These are phyloP conservation scores for Holothuria scabra DNA, from an alignment of 53 echinoderm and acorn worm genomes.

Conservation along the genomic window DNA sequence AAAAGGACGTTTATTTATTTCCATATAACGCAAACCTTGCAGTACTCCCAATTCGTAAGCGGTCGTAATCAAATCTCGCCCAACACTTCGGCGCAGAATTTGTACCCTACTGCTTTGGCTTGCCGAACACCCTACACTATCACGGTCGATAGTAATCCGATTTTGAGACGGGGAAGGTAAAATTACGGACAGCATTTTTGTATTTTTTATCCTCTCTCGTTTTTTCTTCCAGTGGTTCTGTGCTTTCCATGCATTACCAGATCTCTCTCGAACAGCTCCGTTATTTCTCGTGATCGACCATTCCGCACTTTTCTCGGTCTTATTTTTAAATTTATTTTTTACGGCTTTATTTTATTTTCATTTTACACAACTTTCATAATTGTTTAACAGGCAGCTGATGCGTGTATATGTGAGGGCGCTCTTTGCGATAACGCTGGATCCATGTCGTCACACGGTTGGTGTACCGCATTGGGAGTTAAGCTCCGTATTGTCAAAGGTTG, in stretches of 20 bases:
- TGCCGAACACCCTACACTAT: conserved; percentile 38
- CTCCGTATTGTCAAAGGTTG: too few species aligned
- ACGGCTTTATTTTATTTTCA: conserved; percentile 37
- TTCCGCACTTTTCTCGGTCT: conserved; percentile 27
- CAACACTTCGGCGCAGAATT: conserved; percentile 33
- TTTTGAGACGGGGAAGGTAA: conserved; percentile 33
- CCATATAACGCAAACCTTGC: too few species aligned
- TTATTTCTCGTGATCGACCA: conserved; percentile 23
- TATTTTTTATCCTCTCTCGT: background rate
- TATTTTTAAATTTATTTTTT: conserved; percentile 30
- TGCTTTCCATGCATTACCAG: background rate
- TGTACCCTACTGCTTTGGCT: background rate
- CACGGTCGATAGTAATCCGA: conserved; percentile 48
- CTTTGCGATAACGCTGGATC: too few species aligned
- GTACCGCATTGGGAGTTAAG: too few species aligned
- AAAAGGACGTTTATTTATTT: too few species aligned
- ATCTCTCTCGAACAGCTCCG: too few species aligned
- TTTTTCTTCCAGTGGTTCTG: background rate
- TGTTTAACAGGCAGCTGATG: conserved; percentile 1
- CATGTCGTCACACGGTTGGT: too few species aligned
- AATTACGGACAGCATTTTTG: conserved; percentile 39
- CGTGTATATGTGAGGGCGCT: conserved; percentile 7
- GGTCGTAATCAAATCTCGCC: conserved; percentile 44
- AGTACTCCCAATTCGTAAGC: conserved; percentile 29
- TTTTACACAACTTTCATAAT: conserved; percentile 45